Base-by-base conservation (phyloP, 2,888 invertebrate genomes). In the Eupithecia tripunctaria region DNA sequence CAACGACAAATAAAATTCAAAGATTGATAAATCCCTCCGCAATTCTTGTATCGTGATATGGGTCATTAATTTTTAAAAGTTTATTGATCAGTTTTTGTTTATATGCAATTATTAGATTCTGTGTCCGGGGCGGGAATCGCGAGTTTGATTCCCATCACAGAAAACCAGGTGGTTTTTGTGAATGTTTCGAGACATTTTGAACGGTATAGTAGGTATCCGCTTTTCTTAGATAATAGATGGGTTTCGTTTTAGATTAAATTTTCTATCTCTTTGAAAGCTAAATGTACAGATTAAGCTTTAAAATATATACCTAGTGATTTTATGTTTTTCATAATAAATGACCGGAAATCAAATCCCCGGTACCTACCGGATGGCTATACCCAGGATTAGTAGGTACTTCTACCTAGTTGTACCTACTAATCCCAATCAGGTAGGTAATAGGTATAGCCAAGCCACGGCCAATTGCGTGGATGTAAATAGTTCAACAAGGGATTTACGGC, bases 401-500 rank as follows among this genome's bases (percentile, higher is more conserved):
- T 32, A 32, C 29, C 29, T 2, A 21, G 51, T 10, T 21, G 8
- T 51, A 51, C 41, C 51, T 56, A 56, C 12, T 12, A 76, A 78
- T 78, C 70, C 68, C 71, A 47, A 67, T 69, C 71, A 72, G 27
- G 68, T 73, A 29, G 27, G 68, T 73, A n/a, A n/a, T n/a, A 29
- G 15, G 21, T 29, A 18, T 60, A 60, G 74, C 74, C 70, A 71
- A 60, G 74, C 74, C 70, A 71, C 73, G 62, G 67, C 76, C 74
- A 79, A 79, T 77, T 64, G 75, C 15, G 70, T 71, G 74, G 76
- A 79, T 78, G 72, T 72, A 75, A 75, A 79, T 71, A 72, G 60
- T 75, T 75, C 72, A 75, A 73, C 73, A 67, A 60, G 38, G 68
- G 41, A 68, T 76, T 75, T 74, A 73, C 59, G 72, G 71, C 72